Evolutionary conservation across 2,113 vertebrate genomes (phyloP).

Genomic region (Rhinogobius similis): DNA sequence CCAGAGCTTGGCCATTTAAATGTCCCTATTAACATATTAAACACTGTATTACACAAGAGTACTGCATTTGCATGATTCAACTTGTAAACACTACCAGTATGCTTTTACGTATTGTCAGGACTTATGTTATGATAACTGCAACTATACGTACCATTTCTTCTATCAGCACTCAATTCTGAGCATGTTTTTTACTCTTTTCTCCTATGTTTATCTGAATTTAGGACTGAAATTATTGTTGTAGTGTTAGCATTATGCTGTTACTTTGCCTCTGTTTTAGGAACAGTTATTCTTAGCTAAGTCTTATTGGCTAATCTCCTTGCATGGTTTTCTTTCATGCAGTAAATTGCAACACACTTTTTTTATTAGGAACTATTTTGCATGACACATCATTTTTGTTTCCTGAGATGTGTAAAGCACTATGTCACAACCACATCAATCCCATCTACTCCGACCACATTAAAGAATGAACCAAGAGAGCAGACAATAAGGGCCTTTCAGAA

Average conservation of each 20-base stretch:
- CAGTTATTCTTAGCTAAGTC: neutral
- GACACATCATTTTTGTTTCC: slow-evolving; percentile 21
- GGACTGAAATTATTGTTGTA: too few species aligned
- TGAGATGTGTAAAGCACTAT: slow-evolving; percentile 9
- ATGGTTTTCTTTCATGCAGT: neutral
- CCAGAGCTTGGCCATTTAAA: neutral
- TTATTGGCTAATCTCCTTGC: slow-evolving; percentile 20
- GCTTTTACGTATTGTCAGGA: neutral
- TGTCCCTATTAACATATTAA: neutral
- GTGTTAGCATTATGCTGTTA: neutral
- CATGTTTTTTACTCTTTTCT: too few species aligned
- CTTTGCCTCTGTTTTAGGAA: slow-evolving; percentile 7
- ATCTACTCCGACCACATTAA: neutral
- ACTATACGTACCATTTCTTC: too few species aligned
- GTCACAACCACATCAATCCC: slow-evolving; percentile 13
- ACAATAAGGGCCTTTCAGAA: neutral
- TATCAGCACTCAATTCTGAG: too few species aligned
- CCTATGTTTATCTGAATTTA: too few species aligned
- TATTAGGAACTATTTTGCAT: slow-evolving; percentile 40
- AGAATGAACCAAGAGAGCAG: neutral
- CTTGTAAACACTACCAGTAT: neutral
- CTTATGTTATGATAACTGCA: too few species aligned
- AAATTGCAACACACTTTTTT: slow-evolving; percentile 28
- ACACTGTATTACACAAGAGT: neutral
- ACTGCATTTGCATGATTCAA: neutral